Conservation (phyloP, 2,113 vertebrate species). For the Phrynosoma platyrhinos region DNA sequence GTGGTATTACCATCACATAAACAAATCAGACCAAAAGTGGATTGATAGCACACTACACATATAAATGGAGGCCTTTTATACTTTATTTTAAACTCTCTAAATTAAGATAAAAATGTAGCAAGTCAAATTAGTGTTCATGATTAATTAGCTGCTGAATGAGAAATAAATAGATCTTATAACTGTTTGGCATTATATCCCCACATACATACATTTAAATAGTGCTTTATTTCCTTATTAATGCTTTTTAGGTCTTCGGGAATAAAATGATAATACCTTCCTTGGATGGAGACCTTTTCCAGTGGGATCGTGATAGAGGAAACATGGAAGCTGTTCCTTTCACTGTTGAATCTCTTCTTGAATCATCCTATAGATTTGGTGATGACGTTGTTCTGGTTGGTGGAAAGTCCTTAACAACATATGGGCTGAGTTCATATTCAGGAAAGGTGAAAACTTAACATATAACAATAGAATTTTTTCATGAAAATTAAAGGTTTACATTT, state of each 20-base stretch:
- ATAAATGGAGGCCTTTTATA: no score
- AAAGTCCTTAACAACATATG: constrained; percentile 94
- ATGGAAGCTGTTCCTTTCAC: constrained; percentile 99
- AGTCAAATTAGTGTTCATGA: no score
- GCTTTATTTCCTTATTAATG: background rate
- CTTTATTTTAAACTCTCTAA: no score
- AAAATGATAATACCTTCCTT: constrained; percentile 98
- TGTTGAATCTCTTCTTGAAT: constrained; percentile 95
- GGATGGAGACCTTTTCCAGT: constrained; percentile 97
- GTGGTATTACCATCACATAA: no score
- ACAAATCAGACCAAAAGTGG: no score
- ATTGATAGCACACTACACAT: no score
- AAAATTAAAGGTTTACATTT: background rate
- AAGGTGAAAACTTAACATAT: constrained; percentile 80
- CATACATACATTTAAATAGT: background rate
- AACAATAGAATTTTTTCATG: background rate
- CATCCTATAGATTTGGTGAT: constrained; percentile 94
- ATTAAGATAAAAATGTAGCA: no score
- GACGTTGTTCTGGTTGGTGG: constrained; percentile 96
- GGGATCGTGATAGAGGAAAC: constrained; percentile 94
- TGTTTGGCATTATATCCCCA: background rate
- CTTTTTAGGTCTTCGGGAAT: constrained; percentile 91
- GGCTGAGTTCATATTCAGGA: constrained; percentile 91
- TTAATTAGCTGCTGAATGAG: no score
- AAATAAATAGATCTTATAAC: background rate